Evolutionary conservation across 2,888 invertebrate genomes (phyloP), one percentile per base, ranked within the genome.

Genomic region (Epiblema foenella): DNA sequence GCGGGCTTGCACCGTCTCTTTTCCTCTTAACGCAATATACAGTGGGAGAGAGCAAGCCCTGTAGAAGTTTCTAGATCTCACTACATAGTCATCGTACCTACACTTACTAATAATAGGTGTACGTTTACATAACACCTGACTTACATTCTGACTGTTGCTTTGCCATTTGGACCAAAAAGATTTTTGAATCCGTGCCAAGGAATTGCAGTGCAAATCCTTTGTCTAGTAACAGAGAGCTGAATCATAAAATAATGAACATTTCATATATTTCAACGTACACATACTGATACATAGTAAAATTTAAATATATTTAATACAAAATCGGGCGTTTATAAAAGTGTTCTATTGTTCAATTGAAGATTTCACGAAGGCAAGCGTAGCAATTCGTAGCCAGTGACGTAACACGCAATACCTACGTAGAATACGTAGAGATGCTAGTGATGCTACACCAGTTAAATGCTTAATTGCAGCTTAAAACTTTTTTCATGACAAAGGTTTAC

Each of bases 1-100:
- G 15, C 10, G 84, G 84, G 78, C 84, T 80, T 84, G 79, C 77
- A 82, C 82, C 82, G 78, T 91, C 91, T 90, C 90, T 88, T 85
- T 92, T 85, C 79, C 85, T 83, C 89, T 75, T 82, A 74, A 73
- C 76, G 29, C 76, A 73, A 75, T 72, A 79, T 76, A 73, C 72
- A 12, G 54, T 77, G 74, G 74, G 76, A 75, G 60, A 72, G 83
- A 85, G 81, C 78, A 83, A 83, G 81, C 81, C 75, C 74, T 81
- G 76, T 78, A 81, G 79, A 82, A 82, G 75, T 81, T 84, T 85
- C 82, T 83, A 83, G 81, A 81, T 78, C 84, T 80, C 62, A 65
- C 77, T 77, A 77, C 75, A 74, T 78, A 75, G 77, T 67, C 77
- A 76, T 76, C 75, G 71, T 74, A 52, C 64, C 18, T 70, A 74